Evolutionary conservation across 2,113 vertebrate species (phyloP).

Genomic region (Pseudopipra pipra): DNA sequence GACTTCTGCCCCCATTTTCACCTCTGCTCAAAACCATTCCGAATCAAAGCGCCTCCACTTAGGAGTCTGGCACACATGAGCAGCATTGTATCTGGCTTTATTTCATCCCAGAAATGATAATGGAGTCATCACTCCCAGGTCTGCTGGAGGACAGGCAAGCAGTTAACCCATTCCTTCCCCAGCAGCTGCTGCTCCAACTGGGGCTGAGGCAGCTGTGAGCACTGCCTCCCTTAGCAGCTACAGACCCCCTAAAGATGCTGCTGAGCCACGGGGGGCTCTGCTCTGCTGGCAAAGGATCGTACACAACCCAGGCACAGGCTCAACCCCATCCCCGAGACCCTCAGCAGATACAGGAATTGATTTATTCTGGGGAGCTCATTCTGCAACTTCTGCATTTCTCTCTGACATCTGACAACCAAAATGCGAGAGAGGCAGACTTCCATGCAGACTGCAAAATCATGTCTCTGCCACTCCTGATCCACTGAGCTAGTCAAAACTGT

Average conservation of each 20-base stretch:
- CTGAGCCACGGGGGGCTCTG: neutral
- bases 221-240: fast-evolving
- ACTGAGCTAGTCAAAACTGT: neutral
- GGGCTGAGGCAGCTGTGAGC: fast-evolving
- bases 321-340: neutral
- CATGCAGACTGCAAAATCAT: neutral
- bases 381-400: constrained; percentile 25
- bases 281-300: neutral
- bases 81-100: neutral
- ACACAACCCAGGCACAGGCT: neutral
- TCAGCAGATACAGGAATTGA: neutral
- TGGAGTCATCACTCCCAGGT: neutral
- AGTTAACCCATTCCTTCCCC: neutral
- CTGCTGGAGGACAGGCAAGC: neutral
- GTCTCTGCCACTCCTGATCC: neutral
- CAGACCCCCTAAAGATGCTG: neutral
- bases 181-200: neutral
- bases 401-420: neutral
- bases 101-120: neutral
- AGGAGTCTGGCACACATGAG: neutral
- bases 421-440: neutral
- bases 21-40: neutral
- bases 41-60: neutral
- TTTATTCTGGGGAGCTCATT: constrained; percentile 22
- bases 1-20: neutral